A percentile compares a stretch with the other conserved stretches of the same genome.
These are phyloP conservation scores for Gephyroberyx darwinii DNA, from an alignment of 2,797 vertebrate species.

Conservation along the genomic window DNA sequence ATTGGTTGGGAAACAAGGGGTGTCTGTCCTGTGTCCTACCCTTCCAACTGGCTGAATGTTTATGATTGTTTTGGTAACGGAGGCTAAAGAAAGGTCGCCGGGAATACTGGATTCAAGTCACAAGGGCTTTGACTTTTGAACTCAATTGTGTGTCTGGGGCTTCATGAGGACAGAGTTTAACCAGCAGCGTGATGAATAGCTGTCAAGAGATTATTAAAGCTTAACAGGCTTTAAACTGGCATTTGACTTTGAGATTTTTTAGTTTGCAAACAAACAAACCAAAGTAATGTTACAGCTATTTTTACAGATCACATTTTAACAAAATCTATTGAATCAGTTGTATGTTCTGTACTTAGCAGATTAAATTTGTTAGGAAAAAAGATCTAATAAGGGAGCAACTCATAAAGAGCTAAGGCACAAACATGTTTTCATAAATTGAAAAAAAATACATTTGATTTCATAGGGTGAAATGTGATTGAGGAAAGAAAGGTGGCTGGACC, in stretches of 20 bases:
- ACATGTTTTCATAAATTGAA: background rate
- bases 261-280: slow-evolving; percentile 28
- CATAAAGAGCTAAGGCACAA: background rate
- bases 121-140: slow-evolving; percentile 53
- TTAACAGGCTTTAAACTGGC: slow-evolving; percentile 59
- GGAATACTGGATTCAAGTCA: slow-evolving; percentile 60
- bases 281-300: background rate
- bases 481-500: slow-evolving; percentile 42
- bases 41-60: slow-evolving; percentile 56
- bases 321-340: background rate
- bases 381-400: background rate
- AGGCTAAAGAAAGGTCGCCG: slow-evolving; percentile 60
- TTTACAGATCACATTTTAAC: background rate
- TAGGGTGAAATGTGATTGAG: slow-evolving; percentile 28
- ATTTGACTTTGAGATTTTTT: slow-evolving; percentile 55
- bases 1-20: slow-evolving; percentile 39
- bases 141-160: slow-evolving; percentile 44
- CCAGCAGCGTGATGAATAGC: slow-evolving; percentile 55
- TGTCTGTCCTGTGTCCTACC: slow-evolving; percentile 43
- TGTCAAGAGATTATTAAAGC: slow-evolving; percentile 61
- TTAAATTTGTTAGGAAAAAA: no score
- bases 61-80: slow-evolving; percentile 72
- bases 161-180: slow-evolving; percentile 47
- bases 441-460: slow-evolving; percentile 5
- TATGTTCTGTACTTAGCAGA: background rate